These are phyloP conservation scores for Eupithecia tripunctaria DNA, from an alignment of 2,888 invertebrate genomes.

Conservation along the genomic window DNA sequence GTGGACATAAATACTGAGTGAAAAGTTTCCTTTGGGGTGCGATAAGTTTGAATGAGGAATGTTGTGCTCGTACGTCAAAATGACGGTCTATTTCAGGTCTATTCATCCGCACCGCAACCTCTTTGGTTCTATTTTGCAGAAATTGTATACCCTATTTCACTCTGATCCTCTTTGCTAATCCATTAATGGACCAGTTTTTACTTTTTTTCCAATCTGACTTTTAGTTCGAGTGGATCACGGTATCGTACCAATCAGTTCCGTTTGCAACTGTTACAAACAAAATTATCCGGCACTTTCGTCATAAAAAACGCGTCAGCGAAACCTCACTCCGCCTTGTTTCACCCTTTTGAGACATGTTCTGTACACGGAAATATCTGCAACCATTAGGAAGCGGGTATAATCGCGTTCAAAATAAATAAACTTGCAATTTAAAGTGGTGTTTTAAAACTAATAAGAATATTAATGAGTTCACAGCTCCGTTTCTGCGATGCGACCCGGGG, in stretches of 20 bases:
- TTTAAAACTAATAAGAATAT: not conserved
- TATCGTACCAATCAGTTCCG: too few relatives aligned
- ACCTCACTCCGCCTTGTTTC: too few relatives aligned
- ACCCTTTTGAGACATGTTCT: not conserved
- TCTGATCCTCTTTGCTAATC: too few relatives aligned
- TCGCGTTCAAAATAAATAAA: not conserved
- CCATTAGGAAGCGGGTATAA: not conserved
- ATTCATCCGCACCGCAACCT: not conserved
- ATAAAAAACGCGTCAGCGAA: not conserved
- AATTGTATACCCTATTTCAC: not conserved
- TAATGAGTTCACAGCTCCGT: not conserved
- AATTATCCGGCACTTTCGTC: not conserved
- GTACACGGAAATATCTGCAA: not conserved
- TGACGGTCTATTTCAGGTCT: not conserved
- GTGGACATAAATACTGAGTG: constrained; percentile 5
- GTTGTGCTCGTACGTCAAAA: not conserved
- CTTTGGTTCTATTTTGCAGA: not conserved
- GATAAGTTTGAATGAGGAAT: constrained; percentile 6
- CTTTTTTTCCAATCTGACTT: too few relatives aligned
- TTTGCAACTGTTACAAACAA: not conserved
- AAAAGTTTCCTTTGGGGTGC: constrained; percentile 1
- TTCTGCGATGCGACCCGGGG: too few relatives aligned
- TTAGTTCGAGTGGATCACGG: too few relatives aligned
- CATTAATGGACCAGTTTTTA: too few relatives aligned
- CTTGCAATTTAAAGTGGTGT: not conserved